phyloP scores from a whole-genome alignment of 2,888 invertebrate species.

The Agrypnus murinus region DNA sequence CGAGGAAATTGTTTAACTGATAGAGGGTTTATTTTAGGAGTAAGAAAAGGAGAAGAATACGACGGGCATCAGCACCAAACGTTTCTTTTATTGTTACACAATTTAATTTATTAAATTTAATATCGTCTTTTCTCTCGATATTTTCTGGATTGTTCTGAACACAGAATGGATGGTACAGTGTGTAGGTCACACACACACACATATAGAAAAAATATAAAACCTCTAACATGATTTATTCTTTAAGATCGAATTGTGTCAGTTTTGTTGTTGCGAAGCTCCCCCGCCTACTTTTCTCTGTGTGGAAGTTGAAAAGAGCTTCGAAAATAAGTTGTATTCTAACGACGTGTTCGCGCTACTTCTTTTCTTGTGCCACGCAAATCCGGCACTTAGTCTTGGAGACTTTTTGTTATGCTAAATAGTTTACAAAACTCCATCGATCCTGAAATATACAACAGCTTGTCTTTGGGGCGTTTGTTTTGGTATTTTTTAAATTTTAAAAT shows the following conservation, averaged over 20 bases:
- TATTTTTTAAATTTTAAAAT: too few relatives aligned
- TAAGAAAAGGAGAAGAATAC: too few relatives aligned
- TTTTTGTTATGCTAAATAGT: conserved; percentile 47
- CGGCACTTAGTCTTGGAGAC: conserved; percentile 44
- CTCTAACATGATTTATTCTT: conserved; percentile 23
- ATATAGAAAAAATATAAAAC: too few relatives aligned
- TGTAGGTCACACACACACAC: conserved; percentile 1
- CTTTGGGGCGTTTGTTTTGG: background rate
- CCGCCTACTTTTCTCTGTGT: conserved; percentile 3
- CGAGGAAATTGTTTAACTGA: conserved; percentile 67
- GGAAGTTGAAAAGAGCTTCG: conserved; percentile 22
- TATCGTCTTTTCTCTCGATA: background rate
- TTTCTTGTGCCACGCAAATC: conserved; percentile 44
- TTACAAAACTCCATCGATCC: conserved; percentile 43
- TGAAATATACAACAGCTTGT: background rate
- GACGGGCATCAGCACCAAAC: too few relatives aligned
- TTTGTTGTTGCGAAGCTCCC: background rate
- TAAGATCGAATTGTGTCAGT: conserved; percentile 14
- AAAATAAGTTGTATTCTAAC: conserved; percentile 40
- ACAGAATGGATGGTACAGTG: background rate
- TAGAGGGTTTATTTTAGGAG: conserved; percentile 54
- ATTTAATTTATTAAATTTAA: background rate
- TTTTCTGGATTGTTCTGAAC: too few relatives aligned
- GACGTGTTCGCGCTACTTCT: conserved; percentile 41
- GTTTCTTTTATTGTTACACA: background rate